Evolutionary conservation across 2,888 invertebrate genomes (phyloP).

Genomic region (Nezara viridula): DNA sequence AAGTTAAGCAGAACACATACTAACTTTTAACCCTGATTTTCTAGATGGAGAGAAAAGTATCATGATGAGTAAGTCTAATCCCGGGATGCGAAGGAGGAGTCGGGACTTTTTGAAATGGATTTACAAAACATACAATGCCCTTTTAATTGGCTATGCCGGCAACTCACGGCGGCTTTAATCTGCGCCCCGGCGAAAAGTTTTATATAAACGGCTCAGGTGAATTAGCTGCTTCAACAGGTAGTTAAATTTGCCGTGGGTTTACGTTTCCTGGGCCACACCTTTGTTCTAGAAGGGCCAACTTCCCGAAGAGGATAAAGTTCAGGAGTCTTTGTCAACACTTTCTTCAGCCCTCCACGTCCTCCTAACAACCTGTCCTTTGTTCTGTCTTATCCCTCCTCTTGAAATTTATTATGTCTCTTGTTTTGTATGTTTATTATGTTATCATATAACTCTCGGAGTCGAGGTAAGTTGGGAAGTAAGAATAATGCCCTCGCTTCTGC

Average conservation of each 20-base stretch:
- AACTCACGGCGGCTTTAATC: background rate
- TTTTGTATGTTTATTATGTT: background rate
- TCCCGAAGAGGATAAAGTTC: background rate
- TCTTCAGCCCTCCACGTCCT: background rate
- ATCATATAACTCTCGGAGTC: background rate
- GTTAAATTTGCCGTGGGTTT: slow-evolving; percentile 44
- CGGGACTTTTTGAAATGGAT: slow-evolving; percentile 8
- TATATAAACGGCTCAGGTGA: slow-evolving; percentile 39
- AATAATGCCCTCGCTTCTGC: background rate
- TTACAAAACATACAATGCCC: slow-evolving; percentile 41
- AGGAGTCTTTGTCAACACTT: background rate
- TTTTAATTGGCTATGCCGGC: background rate
- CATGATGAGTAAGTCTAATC: background rate
- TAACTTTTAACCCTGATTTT: no score
- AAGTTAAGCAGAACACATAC: no score
- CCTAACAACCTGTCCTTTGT: background rate
- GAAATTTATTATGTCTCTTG: background rate
- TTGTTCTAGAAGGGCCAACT: background rate
- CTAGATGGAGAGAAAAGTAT: background rate
- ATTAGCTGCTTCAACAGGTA: slow-evolving; percentile 41
- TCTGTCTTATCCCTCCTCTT: slow-evolving; percentile 16
- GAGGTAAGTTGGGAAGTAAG: background rate
- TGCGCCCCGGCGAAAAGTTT: background rate
- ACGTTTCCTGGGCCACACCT: background rate
- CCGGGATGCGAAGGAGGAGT: background rate